phyloP scores from a whole-genome alignment of 2,888 invertebrate species.

The Dendrolimus houi region DNA sequence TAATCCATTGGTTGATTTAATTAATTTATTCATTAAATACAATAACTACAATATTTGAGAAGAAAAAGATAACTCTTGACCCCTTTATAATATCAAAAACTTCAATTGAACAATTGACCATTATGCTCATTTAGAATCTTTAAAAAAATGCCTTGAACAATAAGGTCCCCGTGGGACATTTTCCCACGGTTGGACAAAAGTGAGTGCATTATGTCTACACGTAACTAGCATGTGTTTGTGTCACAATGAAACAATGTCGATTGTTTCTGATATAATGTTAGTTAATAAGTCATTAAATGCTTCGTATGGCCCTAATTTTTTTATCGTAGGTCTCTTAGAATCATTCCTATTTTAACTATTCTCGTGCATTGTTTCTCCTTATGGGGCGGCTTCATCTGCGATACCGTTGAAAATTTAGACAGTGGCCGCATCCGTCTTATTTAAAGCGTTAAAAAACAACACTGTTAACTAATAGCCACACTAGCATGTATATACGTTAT shows the following conservation, averaged over 20 bases:
- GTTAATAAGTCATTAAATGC: neutral
- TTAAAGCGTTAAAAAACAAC: too few relatives aligned
- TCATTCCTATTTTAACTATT: too few relatives aligned
- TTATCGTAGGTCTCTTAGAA: slow-evolving; percentile 6
- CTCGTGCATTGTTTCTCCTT: too few relatives aligned
- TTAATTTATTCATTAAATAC: too few relatives aligned
- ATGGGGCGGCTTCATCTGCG: too few relatives aligned
- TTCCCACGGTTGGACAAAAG: slow-evolving; percentile 41
- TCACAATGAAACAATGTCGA: neutral
- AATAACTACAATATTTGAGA: too few relatives aligned
- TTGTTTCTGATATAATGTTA: slow-evolving; percentile 7
- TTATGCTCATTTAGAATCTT: slow-evolving; percentile 58
- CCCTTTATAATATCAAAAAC: neutral
- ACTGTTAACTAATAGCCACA: too few relatives aligned
- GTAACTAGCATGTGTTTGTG: neutral
- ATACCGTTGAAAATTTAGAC: too few relatives aligned
- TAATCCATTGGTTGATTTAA: too few relatives aligned
- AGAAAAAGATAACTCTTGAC: neutral
- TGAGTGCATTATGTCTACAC: slow-evolving; percentile 6
- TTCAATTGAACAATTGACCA: slow-evolving; percentile 63
- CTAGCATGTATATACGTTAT: too few relatives aligned
- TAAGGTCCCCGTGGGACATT: slow-evolving; percentile 48
- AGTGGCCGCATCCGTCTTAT: too few relatives aligned
- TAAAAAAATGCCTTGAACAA: slow-evolving; percentile 49
- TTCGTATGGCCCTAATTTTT: slow-evolving; percentile 29